Evolutionary conservation across 2,113 vertebrate genomes (phyloP), one percentile per base, ranked within the genome.

Genomic region (Pelmatolapia mariae): DNA sequence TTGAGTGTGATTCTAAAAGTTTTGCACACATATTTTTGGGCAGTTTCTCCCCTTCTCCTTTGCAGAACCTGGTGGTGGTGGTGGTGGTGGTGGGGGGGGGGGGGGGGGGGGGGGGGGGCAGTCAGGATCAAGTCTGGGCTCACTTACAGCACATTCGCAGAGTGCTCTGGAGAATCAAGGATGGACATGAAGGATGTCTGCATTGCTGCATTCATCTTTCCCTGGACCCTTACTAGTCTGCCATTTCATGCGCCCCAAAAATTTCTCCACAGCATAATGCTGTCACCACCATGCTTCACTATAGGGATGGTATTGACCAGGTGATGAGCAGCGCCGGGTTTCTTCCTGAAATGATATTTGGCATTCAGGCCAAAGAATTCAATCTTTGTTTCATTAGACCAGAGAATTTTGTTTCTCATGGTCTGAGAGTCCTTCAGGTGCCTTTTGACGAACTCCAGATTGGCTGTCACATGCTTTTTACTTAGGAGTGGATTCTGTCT

Each of bases 241-340:
- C 29, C 4, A 63, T 19, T 33, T 36, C 29, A 33, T n/a, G 6
- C 0, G 10, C 59, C 29, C 29, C 29, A 7, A 63, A 63, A 7
- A 19, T 10, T 0, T 63, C 29, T 33, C 29, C 16, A 33, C 59
- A 63, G 29, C 29, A 63, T 33, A 63, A 63, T 33, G 29, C 29
- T 63, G 18, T 19, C 59, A 19, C 59, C 59, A 36, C 59, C 59
- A 0, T 36, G 10, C 31, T 63, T 63, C 59, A n/a, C 59, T 11
- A 63, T 7, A 36, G 18, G 59, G 31, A 63, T n/a, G 29, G 57
- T 63, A 63, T n/a, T 63, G 59, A 36, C 31, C 31, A n/a, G 59
- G 31, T 63, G 31, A 36, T 63, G 59, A 36, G 18, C 59, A 63
- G 59, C 59, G 36, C 59, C 4, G 4, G 6, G 18, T 63, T 63